These are phyloP conservation scores for Cheumatopsyche charites DNA, from an alignment of 1,140 invertebrate species.

Conservation along the genomic window DNA sequence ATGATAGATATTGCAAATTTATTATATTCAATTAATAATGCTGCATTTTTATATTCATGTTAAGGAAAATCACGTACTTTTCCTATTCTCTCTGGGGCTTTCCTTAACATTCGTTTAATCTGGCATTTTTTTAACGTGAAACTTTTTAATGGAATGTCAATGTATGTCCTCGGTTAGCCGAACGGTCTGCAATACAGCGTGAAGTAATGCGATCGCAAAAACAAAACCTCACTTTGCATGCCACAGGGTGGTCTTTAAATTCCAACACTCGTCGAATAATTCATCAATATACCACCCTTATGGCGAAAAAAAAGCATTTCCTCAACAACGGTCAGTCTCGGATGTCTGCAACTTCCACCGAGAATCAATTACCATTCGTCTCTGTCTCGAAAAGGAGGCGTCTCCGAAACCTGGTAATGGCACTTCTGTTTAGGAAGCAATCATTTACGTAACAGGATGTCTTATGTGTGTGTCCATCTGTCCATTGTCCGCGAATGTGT, in stretches of 20 bases:
- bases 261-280: neutral
- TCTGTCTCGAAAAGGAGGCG: too few species aligned
- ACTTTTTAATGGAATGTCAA: constrained; percentile 24
- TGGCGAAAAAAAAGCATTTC: neutral
- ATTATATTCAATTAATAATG: too few species aligned
- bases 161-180: constrained; percentile 20
- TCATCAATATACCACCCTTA: neutral
- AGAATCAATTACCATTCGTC: too few species aligned
- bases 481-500: neutral
- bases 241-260: constrained; percentile 24
- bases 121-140: neutral
- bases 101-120: neutral
- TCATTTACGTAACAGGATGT: neutral
- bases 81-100: neutral
- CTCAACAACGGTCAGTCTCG: too few species aligned
- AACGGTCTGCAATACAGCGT: constrained; percentile 20
- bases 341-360: too few species aligned
- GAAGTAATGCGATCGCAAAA: constrained; percentile 33
- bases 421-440: neutral
- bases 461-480: too few species aligned
- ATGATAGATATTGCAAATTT: too few species aligned
- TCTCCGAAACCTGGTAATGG: too few species aligned
- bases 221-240: constrained; percentile 21
- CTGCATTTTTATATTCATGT: too few species aligned
- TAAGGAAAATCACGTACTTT: neutral